phyloP scores from a whole-genome alignment of 2,888 invertebrate genomes.

The Agriopis marginaria region DNA sequence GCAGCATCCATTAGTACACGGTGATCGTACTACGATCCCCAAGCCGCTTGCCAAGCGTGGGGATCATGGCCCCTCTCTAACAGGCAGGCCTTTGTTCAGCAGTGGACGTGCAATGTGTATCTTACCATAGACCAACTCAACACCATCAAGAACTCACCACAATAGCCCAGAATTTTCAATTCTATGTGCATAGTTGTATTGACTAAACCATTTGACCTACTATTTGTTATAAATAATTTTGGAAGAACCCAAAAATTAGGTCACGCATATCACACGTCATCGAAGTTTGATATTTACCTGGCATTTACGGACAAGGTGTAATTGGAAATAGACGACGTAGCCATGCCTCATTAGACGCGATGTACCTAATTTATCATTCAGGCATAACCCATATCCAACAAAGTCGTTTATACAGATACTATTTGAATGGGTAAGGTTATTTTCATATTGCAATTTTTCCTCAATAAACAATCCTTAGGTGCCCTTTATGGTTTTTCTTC shows the following conservation, averaged over 20 bases:
- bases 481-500: no score
- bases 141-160: no score
- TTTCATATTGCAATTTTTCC: no score
- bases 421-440: not conserved
- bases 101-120: no score
- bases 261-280: slow-evolving; percentile 23
- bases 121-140: no score
- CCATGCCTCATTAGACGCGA: slow-evolving; percentile 1
- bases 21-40: no score
- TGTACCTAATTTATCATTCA: not conserved
- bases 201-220: not conserved
- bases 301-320: slow-evolving; percentile 28
- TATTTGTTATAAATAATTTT: not conserved
- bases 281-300: slow-evolving; percentile 35
- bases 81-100: no score
- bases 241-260: not conserved
- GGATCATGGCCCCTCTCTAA: no score
- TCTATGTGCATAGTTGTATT: not conserved
- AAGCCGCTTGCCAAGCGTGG: no score
- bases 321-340: slow-evolving; percentile 3
- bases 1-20: no score
- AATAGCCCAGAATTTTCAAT: no score
- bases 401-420: not conserved
- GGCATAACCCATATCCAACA: not conserved
- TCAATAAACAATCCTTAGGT: no score